Evolutionary conservation across 2,797 vertebrate species (phyloP), one percentile per base, ranked within the genome.

Genomic region (Acipenser ruthenus): DNA sequence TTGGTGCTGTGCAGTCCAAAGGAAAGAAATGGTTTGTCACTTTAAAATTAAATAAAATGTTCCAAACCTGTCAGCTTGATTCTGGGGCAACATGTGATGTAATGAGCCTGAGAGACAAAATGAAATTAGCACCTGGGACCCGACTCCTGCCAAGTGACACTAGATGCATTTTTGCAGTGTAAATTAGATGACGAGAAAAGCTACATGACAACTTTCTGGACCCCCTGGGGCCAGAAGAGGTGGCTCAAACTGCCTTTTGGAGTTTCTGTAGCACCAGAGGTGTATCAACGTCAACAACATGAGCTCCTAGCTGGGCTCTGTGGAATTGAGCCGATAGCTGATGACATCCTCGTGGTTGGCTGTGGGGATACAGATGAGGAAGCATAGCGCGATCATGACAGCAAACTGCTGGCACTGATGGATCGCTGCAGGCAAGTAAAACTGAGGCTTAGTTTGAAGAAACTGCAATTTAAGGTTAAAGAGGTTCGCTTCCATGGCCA

Each of bases 341-440:
- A 72, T 67, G 56, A 67, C 11, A 72, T 67, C 12, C 50, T 72
- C 49, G 67, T 68, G 7, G 67, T 70, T 60, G 70, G 68, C 56
- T 72, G 66, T 23, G 64, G 70, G 10, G 61, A 74, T 13, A 64
- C 66, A 6, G 68, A 68, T 2, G 9, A 49, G 10, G 64, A 69
- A 49, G 65, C 65, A 51, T 62, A 70, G 13, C 10, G 10, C 6
- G 66, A 70, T 60, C 65, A 69, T 23, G 48, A 73, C 56, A 50
- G 10, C 10, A 71, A 71, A 13, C 67, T 69, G 15, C 9, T 47
- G 1, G 67, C 51, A 15, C 60, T 70, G 37, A 70, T 69, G 60
- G 64, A 70, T 15, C 6, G 13, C 7, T 69, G 70, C 47, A 69
- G 50, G n/a, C n/a, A n/a, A n/a, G n/a, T 23, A 23, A 23, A 8